These are phyloP conservation scores for Dryoscopus gambensis DNA, from an alignment of 2,113 vertebrate genomes.

Conservation along the genomic window DNA sequence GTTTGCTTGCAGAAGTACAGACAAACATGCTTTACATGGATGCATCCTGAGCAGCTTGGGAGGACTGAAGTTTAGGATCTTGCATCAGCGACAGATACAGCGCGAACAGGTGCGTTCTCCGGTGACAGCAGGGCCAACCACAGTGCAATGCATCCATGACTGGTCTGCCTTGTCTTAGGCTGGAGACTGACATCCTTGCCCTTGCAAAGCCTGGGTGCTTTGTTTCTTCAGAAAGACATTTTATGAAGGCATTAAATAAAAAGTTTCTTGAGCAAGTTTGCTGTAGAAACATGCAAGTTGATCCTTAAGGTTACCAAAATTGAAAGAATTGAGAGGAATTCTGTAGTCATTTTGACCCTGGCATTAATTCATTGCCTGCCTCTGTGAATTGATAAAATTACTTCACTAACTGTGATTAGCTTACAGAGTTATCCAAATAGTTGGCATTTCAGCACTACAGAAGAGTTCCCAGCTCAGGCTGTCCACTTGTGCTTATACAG, in stretches of 20 bases:
- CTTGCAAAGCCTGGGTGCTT: not conserved
- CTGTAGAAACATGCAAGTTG: not conserved
- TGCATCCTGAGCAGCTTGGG: not conserved
- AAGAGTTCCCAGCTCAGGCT: not conserved
- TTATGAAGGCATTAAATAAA: not conserved
- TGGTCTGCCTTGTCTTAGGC: not conserved
- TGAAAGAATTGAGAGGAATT: not conserved
- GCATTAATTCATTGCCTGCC: not conserved
- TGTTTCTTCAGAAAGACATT: not conserved
- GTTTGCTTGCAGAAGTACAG: not conserved
- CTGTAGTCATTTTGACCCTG: not conserved
- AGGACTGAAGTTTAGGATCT: not conserved
- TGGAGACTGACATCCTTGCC: not conserved
- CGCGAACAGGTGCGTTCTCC: not conserved
- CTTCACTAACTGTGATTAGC: not conserved
- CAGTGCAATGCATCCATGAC: fast-evolving
- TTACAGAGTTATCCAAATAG: not conserved
- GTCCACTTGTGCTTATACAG: not conserved
- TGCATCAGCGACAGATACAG: too few species aligned
- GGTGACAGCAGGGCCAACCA: not conserved
- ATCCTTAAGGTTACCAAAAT: not conserved
- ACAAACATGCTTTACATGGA: too few species aligned
- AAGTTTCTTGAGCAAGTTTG: not conserved
- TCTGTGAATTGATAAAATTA: not conserved
- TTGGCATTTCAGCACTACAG: not conserved